phyloP scores from a whole-genome alignment of 2,888 invertebrate species.

The Ectemnius continuus region DNA sequence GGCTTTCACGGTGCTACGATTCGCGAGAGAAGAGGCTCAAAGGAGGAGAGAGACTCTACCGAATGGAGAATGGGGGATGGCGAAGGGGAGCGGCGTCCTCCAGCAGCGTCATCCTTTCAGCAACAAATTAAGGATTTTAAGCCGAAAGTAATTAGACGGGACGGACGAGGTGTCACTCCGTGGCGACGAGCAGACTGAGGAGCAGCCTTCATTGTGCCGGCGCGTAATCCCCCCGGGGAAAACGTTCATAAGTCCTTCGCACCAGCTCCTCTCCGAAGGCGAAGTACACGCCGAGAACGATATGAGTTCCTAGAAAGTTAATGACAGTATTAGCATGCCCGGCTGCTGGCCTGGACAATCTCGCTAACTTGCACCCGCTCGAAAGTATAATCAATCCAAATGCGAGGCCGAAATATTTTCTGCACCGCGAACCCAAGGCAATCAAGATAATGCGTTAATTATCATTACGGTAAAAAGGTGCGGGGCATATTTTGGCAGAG shows the following conservation, averaged over 20 bases:
- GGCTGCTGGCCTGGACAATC: not conserved
- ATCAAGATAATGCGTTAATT: too few species aligned
- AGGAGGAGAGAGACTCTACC: slow-evolving; percentile 33
- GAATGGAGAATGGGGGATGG: slow-evolving; percentile 3
- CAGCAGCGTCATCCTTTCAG: slow-evolving; percentile 51
- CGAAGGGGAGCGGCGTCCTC: too few species aligned
- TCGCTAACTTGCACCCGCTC: too few species aligned
- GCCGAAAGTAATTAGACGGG: slow-evolving; percentile 66
- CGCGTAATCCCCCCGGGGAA: slow-evolving; percentile 45
- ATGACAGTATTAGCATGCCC: not conserved
- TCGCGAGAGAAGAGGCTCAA: slow-evolving; percentile 9
- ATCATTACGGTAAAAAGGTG: too few species aligned
- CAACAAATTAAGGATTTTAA: slow-evolving; percentile 67
- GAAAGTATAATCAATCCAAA: not conserved
- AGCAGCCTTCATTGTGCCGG: slow-evolving; percentile 56
- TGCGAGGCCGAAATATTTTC: not conserved
- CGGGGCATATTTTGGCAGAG: not conserved
- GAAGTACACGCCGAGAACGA: slow-evolving; percentile 18
- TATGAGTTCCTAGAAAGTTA: not conserved
- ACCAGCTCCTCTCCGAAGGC: slow-evolving; percentile 27
- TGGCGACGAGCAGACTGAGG: slow-evolving; percentile 51
- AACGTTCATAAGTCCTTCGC: slow-evolving; percentile 53
- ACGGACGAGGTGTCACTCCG: slow-evolving; percentile 60
- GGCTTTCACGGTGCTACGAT: slow-evolving; percentile 2
- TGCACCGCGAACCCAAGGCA: too few species aligned